Conservation (phyloP, 2,888 invertebrate species). For the Antheraea yamamai region DNA sequence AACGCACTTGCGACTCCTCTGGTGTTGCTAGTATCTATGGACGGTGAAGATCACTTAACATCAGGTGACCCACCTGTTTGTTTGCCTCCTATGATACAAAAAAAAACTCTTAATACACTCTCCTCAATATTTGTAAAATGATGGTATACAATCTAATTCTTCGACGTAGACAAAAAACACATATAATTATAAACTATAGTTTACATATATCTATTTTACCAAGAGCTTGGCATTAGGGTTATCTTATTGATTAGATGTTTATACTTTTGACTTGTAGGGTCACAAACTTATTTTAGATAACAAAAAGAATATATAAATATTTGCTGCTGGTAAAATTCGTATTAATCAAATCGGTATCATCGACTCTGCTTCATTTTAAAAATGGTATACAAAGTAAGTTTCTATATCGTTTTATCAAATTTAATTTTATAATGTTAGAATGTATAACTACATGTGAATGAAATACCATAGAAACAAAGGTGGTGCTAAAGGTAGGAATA, state of each 20-base stretch:
- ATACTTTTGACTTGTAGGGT: neutral
- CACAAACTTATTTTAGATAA: slow-evolving; percentile 4
- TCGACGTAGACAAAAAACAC: neutral
- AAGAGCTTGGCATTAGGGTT: neutral
- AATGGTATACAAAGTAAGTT: slow-evolving; percentile 6
- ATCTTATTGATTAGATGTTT: neutral
- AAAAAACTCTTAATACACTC: neutral
- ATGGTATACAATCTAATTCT: neutral
- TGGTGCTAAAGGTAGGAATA: neutral
- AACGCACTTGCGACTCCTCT: too few species aligned
- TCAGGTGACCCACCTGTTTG: too few species aligned
- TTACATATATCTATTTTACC: neutral
- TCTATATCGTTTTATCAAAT: neutral
- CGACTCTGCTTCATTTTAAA: neutral
- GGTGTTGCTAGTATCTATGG: too few species aligned
- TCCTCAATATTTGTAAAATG: neutral
- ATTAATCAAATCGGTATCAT: neutral
- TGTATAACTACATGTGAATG: too few species aligned
- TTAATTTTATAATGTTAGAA: neutral
- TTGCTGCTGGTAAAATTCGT: neutral
- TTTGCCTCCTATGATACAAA: too few species aligned
- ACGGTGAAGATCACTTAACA: too few species aligned
- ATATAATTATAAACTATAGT: neutral
- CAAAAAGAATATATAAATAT: neutral
- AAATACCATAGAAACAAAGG: neutral